These are phyloP conservation scores for Eonycteris spelaea DNA, from an alignment of 2,113 vertebrate species.

Conservation along the genomic window DNA sequence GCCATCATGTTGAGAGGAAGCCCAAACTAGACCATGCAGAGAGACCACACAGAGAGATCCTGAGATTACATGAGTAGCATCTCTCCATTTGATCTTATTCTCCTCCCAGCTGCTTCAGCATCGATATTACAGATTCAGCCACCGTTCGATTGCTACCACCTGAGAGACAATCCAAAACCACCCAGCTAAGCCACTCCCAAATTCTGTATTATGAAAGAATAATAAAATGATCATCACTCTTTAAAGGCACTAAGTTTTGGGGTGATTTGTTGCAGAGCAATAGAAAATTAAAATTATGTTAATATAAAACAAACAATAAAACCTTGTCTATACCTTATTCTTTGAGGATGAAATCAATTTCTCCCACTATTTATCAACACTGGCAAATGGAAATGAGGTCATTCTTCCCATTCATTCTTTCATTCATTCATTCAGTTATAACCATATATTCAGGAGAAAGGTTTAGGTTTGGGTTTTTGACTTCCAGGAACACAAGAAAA, in stretches of 20 bases:
- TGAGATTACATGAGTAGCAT: not conserved
- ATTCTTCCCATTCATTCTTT: not conserved
- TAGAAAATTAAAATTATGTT: not conserved
- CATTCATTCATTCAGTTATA: not conserved
- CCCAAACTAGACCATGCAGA: not conserved
- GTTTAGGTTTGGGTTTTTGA: not conserved
- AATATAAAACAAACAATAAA: conserved; percentile 34
- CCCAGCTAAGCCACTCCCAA: not conserved
- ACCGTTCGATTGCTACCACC: not conserved
- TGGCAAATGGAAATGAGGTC: not conserved
- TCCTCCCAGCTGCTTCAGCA: not conserved
- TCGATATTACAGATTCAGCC: not conserved
- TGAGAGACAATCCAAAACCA: not conserved
- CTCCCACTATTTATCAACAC: not conserved
- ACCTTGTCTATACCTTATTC: not conserved
- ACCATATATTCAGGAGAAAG: not conserved
- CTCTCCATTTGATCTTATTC: not conserved
- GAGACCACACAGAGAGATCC: not conserved
- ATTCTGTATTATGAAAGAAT: not conserved
- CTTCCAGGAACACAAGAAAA: not conserved
- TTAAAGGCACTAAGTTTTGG: not conserved
- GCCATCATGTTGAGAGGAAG: not conserved
- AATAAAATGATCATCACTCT: not conserved
- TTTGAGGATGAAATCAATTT: not conserved
- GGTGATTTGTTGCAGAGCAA: not conserved